A percentile compares a stretch with the other conserved stretches of the same genome.
phyloP scores from a whole-genome alignment of 1,140 invertebrate species.

The Steinernema khuongi region DNA sequence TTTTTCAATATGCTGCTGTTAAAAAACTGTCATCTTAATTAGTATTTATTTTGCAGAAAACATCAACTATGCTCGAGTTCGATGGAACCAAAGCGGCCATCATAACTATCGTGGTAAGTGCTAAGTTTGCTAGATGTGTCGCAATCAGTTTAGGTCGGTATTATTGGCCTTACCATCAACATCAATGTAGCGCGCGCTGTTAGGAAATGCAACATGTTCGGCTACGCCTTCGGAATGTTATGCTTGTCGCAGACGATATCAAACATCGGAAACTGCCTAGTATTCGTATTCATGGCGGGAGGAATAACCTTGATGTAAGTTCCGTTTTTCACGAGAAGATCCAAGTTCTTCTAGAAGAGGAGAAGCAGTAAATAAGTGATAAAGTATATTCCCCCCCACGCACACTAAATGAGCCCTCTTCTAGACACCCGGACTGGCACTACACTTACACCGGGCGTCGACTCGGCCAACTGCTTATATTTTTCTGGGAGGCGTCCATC shows the following conservation, averaged over 20 bases:
- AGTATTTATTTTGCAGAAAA: no score
- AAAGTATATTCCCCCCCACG: no score
- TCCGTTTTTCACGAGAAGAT: not conserved
- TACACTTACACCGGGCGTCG: not conserved
- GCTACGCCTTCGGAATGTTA: not conserved
- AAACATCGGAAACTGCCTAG: not conserved
- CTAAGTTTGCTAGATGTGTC: not conserved
- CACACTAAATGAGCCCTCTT: no score
- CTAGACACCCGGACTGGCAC: not conserved
- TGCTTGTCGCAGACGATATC: not conserved
- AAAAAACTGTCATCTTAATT: no score
- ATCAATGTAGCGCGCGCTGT: not conserved
- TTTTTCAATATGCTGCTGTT: no score
- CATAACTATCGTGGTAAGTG: not conserved
- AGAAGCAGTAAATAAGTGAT: no score
- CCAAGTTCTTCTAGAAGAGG: no score
- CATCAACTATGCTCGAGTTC: no score
- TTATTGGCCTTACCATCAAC: not conserved
- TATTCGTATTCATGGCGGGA: not conserved
- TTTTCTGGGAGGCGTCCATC: slow-evolving; percentile 1
- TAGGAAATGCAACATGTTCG: not conserved
- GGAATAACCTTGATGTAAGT: slow-evolving; percentile 1
- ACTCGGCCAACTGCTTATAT: not conserved
- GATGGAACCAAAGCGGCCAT: no score
- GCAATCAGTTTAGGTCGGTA: not conserved